Evolutionary conservation across 2,797 vertebrate genomes (phyloP).

Genomic region (Ambastaia sidthimunki): DNA sequence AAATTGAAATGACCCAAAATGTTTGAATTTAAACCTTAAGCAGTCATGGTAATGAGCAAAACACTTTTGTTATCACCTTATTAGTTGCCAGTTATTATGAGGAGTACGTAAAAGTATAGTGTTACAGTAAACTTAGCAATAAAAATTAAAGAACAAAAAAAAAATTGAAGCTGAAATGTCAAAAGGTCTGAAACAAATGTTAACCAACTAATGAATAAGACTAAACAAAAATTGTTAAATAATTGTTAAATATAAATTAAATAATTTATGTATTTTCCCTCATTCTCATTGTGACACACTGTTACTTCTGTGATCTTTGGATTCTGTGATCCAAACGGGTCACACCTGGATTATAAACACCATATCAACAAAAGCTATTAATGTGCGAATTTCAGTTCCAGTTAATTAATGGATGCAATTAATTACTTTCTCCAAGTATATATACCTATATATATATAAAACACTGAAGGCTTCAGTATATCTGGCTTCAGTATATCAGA

Average conservation of each 20-base stretch:
- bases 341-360: neutral
- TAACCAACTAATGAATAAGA: constrained; percentile 47
- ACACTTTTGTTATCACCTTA: neutral
- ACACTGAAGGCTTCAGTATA: no score
- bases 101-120: constrained; percentile 17
- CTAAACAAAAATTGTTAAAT: no score
- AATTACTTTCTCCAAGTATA: neutral
- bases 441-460: neutral
- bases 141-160: constrained; percentile 59
- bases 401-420: neutral
- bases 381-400: neutral
- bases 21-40: neutral
- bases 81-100: constrained; percentile 12
- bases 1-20: constrained; percentile 1
- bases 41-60: neutral
- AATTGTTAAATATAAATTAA: no score
- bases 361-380: constrained; percentile 1
- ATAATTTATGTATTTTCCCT: neutral
- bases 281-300: neutral
- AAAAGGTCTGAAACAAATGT: constrained; percentile 5
- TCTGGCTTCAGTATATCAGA: no score
- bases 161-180: constrained; percentile 46
- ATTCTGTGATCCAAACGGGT: neutral
- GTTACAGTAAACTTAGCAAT: constrained; percentile 19
- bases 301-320: no score